phyloP scores from a whole-genome alignment of 2,888 invertebrate species.

The Nudaria mundana region DNA sequence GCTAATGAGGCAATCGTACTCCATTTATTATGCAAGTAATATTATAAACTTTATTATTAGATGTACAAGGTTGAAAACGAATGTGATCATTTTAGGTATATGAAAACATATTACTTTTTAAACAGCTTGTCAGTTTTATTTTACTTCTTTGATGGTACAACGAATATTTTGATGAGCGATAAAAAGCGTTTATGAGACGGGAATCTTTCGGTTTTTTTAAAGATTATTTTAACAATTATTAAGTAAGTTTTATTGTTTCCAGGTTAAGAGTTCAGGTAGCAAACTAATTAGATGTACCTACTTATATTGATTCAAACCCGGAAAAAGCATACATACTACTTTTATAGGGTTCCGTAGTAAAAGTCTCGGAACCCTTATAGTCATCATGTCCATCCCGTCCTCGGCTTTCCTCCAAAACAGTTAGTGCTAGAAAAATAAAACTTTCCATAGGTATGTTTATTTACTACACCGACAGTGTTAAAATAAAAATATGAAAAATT shows the following conservation, averaged over 20 bases:
- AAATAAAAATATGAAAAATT: no score
- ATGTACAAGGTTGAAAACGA: slow-evolving; percentile 13
- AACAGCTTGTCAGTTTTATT: slow-evolving; percentile 37
- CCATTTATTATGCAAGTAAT: slow-evolving; percentile 7
- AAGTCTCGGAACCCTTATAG: no score
- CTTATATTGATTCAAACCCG: no score
- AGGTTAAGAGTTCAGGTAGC: no score
- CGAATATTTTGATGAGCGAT: slow-evolving; percentile 31
- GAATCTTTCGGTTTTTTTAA: slow-evolving; percentile 19
- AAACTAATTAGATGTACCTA: no score
- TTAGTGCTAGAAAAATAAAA: no score
- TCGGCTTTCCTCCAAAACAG: no score
- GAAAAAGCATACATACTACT: no score
- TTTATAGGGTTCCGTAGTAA: no score
- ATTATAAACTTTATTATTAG: slow-evolving; percentile 14
- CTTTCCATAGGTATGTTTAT: no score
- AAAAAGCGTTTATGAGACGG: slow-evolving; percentile 30
- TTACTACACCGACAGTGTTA: no score
- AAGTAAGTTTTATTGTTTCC: not conserved
- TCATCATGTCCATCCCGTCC: no score
- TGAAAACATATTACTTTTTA: slow-evolving; percentile 39
- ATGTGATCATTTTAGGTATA: slow-evolving; percentile 24
- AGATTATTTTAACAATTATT: slow-evolving; percentile 7
- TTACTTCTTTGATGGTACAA: slow-evolving; percentile 33
- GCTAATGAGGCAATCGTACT: slow-evolving; percentile 39